A percentile compares a stretch with the other conserved stretches of the same genome.
phyloP scores from a whole-genome alignment of 2,113 vertebrate genomes.

The Camelus bactrianus region DNA sequence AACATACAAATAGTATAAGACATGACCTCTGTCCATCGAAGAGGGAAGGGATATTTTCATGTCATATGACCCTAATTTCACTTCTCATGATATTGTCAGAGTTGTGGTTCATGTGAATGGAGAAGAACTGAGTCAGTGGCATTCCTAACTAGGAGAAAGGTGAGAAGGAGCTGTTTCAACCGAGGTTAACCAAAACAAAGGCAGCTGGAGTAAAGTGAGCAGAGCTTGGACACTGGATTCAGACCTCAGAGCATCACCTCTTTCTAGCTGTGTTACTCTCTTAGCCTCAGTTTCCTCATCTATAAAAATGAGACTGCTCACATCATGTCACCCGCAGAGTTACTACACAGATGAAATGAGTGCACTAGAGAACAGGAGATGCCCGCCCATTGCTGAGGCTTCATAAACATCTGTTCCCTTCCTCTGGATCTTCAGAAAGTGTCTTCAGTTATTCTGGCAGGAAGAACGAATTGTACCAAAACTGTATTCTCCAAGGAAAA shows the following conservation, averaged over 20 bases:
- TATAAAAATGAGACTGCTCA: not conserved
- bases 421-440: not conserved
- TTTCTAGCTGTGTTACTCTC: not conserved
- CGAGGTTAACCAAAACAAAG: not conserved
- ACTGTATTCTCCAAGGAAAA: slow-evolving; percentile 25
- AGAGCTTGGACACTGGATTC: not conserved
- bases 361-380: not conserved
- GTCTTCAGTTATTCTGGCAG: slow-evolving; percentile 11
- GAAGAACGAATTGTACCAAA: not conserved
- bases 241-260: not conserved
- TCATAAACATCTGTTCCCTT: not conserved
- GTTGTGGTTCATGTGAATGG: not conserved
- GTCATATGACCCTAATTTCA: not conserved
- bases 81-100: slow-evolving; percentile 1
- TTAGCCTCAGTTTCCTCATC: not conserved
- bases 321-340: not conserved
- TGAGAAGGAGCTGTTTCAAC: not conserved
- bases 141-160: not conserved
- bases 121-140: not conserved
- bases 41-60: slow-evolving; percentile 1
- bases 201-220: not conserved
- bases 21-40: not conserved
- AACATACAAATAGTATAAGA: not conserved
- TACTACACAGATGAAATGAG: not conserved
- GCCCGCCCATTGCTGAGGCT: not conserved